Percentiles rank a stretch among this genome's conserved stretches.
Evolutionary conservation across 2,888 invertebrate genomes (phyloP).

Genomic region (Craniophora ligustri): DNA sequence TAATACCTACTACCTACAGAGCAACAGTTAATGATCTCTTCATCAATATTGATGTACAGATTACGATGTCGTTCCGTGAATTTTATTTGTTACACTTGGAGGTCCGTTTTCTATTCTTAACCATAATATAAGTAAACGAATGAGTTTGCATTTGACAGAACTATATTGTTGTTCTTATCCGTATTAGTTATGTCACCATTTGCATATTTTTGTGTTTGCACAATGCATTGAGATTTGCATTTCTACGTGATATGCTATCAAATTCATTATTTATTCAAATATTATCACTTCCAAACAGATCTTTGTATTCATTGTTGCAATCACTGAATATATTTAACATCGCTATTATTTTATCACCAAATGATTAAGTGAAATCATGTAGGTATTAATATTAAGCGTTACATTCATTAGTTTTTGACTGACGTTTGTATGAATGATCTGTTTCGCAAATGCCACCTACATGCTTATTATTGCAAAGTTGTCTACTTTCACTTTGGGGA

Average conservation of each 20-base stretch:
- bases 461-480: constrained; percentile 69
- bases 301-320: constrained; percentile 27
- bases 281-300: constrained; percentile 11
- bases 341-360: constrained; percentile 33
- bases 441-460: constrained; percentile 72
- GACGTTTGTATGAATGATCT: constrained; percentile 69
- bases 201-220: constrained; percentile 43
- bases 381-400: constrained; percentile 45
- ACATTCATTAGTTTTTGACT: constrained; percentile 58
- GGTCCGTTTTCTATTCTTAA: too few relatives aligned
- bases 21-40: constrained; percentile 4
- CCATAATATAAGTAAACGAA: too few relatives aligned
- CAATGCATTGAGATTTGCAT: constrained; percentile 47
- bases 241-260: constrained; percentile 37
- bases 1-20: constrained; percentile 13
- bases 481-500: constrained; percentile 69
- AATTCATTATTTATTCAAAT: constrained; percentile 35
- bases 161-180: constrained; percentile 13
- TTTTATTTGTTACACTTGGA: constrained; percentile 1
- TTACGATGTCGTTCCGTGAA: background rate
- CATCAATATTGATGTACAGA: constrained; percentile 7
- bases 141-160: too few relatives aligned
- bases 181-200: constrained; percentile 45
- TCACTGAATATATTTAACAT: constrained; percentile 23
- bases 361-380: constrained; percentile 50